A percentile compares a stretch with the other conserved stretches of the same genome.
Evolutionary conservation across 2,888 invertebrate species (phyloP).

Genomic region (Galerucella pusilla): DNA sequence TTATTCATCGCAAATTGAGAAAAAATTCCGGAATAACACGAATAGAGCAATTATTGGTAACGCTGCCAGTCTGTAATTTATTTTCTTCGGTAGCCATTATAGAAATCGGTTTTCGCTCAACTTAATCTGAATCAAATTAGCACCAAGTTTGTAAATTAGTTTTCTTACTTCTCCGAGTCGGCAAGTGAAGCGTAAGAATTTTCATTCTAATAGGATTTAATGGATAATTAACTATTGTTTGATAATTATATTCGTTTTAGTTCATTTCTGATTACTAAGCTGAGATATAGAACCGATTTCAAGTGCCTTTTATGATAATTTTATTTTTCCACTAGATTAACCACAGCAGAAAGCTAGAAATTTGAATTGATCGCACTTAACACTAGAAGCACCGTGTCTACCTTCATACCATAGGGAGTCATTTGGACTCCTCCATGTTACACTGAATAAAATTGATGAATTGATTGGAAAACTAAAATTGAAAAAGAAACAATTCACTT

Average conservation of each 20-base stretch:
- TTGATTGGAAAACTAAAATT: too few species aligned
- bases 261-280: slow-evolving; percentile 39
- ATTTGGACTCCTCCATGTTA: too few species aligned
- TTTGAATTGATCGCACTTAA: too few species aligned
- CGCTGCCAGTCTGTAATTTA: slow-evolving; percentile 46
- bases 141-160: slow-evolving; percentile 63
- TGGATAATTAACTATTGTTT: slow-evolving; percentile 64
- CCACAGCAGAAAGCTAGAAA: neutral
- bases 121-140: slow-evolving; percentile 63
- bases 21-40: slow-evolving; percentile 28
- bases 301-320: slow-evolving; percentile 24
- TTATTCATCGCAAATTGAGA: neutral
- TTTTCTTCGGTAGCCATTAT: slow-evolving; percentile 48
- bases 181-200: slow-evolving; percentile 61
- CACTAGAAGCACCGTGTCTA: too few species aligned
- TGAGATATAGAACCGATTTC: slow-evolving; percentile 29
- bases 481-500: too few species aligned
- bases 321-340: slow-evolving; percentile 24
- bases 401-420: too few species aligned
- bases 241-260: slow-evolving; percentile 50
- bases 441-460: too few species aligned
- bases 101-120: slow-evolving; percentile 58
- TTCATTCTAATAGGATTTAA: slow-evolving; percentile 61
- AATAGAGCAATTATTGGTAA: slow-evolving; percentile 48
- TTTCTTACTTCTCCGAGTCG: slow-evolving; percentile 56